These are phyloP conservation scores for Stigmatopora nigra DNA, from an alignment of 2,113 vertebrate species.

Conservation along the genomic window DNA sequence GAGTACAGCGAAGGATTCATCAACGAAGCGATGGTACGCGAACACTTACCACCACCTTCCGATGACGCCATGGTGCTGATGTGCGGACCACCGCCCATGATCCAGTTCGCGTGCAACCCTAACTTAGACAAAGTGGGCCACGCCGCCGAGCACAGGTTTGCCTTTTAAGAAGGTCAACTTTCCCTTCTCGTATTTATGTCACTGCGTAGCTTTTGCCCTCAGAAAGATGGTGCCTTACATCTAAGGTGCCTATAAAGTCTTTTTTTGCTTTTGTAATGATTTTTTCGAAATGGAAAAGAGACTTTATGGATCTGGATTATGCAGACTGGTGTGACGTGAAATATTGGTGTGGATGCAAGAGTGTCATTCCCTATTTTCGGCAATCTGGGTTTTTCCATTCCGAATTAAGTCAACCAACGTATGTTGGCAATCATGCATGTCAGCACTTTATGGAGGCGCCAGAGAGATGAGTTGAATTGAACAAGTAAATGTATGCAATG, in stretches of 20 bases:
- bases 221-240: neutral
- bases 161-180: constrained; percentile 66
- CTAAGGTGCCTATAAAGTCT: no score
- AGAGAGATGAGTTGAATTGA: neutral
- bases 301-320: neutral
- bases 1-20: constrained; percentile 92
- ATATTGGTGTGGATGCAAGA: neutral
- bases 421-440: neutral
- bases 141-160: constrained; percentile 72
- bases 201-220: neutral
- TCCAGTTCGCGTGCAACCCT: constrained; percentile 92
- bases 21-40: constrained; percentile 83
- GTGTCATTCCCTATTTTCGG: neutral
- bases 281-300: neutral
- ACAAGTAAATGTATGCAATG: neutral
- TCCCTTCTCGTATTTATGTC: neutral
- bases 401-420: neutral
- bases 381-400: neutral
- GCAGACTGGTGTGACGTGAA: neutral
- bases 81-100: constrained; percentile 96
- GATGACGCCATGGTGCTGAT: constrained; percentile 83
- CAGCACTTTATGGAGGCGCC: neutral
- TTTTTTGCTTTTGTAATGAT: no score
- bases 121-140: constrained; percentile 88
- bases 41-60: constrained; percentile 76